Evolutionary conservation across 2,888 invertebrate genomes (phyloP).

Genomic region (Epirrhoe alternata): DNA sequence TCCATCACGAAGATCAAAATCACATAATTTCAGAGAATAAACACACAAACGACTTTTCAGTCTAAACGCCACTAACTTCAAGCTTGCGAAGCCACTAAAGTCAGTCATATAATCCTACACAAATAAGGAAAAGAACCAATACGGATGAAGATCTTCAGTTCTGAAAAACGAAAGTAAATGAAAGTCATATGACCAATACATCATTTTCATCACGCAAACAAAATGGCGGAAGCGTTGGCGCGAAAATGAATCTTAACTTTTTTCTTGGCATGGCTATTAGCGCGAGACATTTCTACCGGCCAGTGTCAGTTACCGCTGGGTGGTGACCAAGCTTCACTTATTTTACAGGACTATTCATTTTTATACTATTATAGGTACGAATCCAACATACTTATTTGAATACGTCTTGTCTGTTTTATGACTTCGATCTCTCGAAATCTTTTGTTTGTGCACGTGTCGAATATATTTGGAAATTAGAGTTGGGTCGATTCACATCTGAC

Average conservation of each 20-base stretch:
- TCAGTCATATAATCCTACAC: conserved; percentile 28
- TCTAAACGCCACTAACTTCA: background rate
- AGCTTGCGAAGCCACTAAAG: conserved; percentile 5
- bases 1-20: too few species aligned
- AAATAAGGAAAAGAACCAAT: conserved; percentile 59
- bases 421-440: too few species aligned
- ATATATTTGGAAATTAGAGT: too few species aligned
- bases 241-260: conserved; percentile 81
- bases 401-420: too few species aligned
- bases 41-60: too few species aligned
- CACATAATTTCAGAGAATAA: too few species aligned
- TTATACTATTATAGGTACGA: background rate
- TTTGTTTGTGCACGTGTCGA: too few species aligned
- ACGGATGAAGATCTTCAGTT: conserved; percentile 55
- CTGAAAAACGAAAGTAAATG: conserved; percentile 79
- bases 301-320: conserved; percentile 61
- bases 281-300: conserved; percentile 75
- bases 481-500: too few species aligned
- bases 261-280: conserved; percentile 68
- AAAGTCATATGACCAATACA: conserved; percentile 78
- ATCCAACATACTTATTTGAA: background rate
- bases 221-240: conserved; percentile 79
- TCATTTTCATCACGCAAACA: conserved; percentile 83
- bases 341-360: background rate
- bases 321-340: conserved; percentile 12